Evolutionary conservation across 2,888 invertebrate genomes (phyloP), one percentile per base, ranked within the genome.

Genomic region (Eupithecia subumbrata): DNA sequence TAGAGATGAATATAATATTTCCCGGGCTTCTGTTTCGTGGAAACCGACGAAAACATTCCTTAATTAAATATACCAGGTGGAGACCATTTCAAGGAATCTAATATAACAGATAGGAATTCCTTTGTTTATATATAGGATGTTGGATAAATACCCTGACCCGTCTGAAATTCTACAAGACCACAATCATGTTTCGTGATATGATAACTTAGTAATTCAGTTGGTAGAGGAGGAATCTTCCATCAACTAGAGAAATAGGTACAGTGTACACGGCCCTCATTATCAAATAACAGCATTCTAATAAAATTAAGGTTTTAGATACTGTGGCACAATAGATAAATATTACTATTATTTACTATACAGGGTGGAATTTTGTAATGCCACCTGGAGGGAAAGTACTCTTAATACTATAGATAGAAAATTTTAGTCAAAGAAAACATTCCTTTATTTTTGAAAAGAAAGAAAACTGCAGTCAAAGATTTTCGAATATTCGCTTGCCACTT

Each of bases 21-120:
- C 82, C 81, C 83, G 81, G 83, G 82, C 83, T 83, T 81, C 79
- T 82, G 85, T 83, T 84, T 83, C 82, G 83, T 71, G 69, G 60
- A 48, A 71, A 68, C 75, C 82, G 76, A 82, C 86, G 85, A 88
- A 90, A 91, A 90, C 89, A 89, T 88, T 84, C 87, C 88, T 90
- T 91, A 91, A 91, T 91, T 91, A 91, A 91, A 91, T 90, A 86
- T 88, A 83, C 84, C 82, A 79, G 90, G 90, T 91, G 87, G 86
- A 84, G 84, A 85, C 84, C 82, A 81, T 81, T 83, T 82, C 84
- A 82, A 81, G 83, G 82, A 86, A 89, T 91, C 88, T 90, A 90
- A 91, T 90, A 90, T 85, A 86, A 84, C 82, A 81, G 85, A 88
- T 86, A 85, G 86, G 84, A 88, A 88, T 90, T 87, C 81, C 83